These are phyloP conservation scores for Cichladusa arquata DNA, from an alignment of 2,113 vertebrate species.

Conservation along the genomic window DNA sequence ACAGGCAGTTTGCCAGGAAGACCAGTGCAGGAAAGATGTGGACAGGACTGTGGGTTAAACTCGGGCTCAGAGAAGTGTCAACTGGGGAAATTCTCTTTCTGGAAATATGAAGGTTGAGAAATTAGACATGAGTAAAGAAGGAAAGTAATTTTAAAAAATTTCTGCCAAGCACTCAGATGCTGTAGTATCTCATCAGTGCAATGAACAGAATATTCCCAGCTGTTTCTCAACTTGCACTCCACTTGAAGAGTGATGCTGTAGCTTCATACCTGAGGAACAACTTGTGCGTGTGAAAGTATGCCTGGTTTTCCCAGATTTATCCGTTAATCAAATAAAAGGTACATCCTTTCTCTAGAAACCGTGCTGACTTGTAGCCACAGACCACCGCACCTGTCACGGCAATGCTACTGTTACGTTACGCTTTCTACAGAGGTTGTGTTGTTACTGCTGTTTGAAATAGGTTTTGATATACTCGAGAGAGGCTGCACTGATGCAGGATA, in stretches of 20 bases:
- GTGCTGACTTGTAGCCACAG: neutral
- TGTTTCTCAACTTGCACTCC: neutral
- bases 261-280: neutral
- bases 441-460: neutral
- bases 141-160: neutral
- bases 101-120: neutral
- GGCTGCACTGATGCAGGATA: neutral
- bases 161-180: neutral
- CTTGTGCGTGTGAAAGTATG: accelerated
- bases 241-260: neutral
- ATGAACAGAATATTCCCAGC: neutral
- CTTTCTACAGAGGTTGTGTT: neutral
- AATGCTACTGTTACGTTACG: neutral
- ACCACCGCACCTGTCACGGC: accelerated
- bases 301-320: neutral
- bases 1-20: neutral
- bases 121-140: neutral
- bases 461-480: neutral
- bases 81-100: neutral
- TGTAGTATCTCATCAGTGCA: neutral
- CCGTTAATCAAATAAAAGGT: neutral
- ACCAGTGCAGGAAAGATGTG: neutral
- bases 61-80: neutral
- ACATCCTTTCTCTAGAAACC: neutral
- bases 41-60: neutral